Evolutionary conservation across 2,797 vertebrate genomes (phyloP).

Genomic region (Paguma larvata): DNA sequence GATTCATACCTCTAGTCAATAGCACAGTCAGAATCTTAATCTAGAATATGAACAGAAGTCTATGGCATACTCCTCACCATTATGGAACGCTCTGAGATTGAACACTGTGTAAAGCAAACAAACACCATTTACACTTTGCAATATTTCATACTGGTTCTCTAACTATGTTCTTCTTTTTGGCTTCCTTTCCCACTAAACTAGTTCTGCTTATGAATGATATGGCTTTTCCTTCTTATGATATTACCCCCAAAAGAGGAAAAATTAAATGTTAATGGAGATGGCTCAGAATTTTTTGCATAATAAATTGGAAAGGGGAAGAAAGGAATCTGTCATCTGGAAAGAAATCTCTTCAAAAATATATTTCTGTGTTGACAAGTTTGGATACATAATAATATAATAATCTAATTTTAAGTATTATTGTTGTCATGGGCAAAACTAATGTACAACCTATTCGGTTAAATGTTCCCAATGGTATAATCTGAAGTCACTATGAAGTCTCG

Average conservation of each 20-base stretch:
- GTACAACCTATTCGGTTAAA: not conserved
- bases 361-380: not conserved
- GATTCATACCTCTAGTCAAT: not conserved
- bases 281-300: not conserved
- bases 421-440: slow-evolving; percentile 52
- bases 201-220: not conserved
- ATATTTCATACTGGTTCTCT: not conserved
- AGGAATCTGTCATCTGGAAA: not conserved
- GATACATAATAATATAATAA: slow-evolving; percentile 53
- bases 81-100: not conserved
- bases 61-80: not conserved
- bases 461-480: slow-evolving; percentile 57
- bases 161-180: not conserved
- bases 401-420: not conserved
- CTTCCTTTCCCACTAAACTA: not conserved
- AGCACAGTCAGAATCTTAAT: not conserved
- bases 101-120: not conserved
- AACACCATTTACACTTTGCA: not conserved
- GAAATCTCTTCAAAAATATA: not conserved
- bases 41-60: not conserved
- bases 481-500: slow-evolving; percentile 28
- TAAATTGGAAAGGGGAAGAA: not conserved
- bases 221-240: not conserved
- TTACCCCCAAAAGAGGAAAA: slow-evolving; percentile 8
- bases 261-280: slow-evolving; percentile 26